Conservation (phyloP, 2,888 invertebrate species). For the Endotricha flammealis region DNA sequence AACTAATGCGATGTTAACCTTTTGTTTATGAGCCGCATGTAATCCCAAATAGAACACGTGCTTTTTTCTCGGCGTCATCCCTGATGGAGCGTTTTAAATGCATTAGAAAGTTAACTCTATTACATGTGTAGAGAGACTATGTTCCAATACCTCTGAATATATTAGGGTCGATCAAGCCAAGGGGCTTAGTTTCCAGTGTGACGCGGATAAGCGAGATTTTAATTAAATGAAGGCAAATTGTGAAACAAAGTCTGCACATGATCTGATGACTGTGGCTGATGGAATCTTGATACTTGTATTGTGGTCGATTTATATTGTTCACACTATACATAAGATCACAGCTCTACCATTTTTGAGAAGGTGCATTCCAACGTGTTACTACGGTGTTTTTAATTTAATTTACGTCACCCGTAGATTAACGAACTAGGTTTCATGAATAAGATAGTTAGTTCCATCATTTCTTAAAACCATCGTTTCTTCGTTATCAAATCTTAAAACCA, state of each 20-base stretch:
- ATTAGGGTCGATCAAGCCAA: conserved; percentile 51
- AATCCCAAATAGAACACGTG: conserved; percentile 77
- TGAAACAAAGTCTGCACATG: conserved; percentile 35
- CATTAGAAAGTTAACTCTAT: conserved; percentile 32
- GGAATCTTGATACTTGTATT: conserved; percentile 1
- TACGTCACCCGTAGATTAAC: too few species aligned
- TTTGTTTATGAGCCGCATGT: conserved; percentile 70
- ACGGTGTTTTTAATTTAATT: too few species aligned
- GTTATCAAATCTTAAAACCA: too few species aligned
- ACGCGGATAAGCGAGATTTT: conserved; percentile 71
- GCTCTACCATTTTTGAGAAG: too few species aligned
- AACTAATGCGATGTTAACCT: conserved; percentile 40
- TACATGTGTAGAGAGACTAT: conserved; percentile 24
- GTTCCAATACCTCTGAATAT: conserved; percentile 19
- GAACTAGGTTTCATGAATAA: too few species aligned
- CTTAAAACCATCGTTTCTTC: too few species aligned
- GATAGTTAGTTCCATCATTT: too few species aligned
- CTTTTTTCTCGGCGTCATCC: conserved; percentile 67
- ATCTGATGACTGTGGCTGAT: conserved; percentile 21
- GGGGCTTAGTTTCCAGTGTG: conserved; percentile 64
- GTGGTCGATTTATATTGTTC: conserved; percentile 26
- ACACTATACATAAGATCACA: too few species aligned
- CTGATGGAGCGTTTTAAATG: conserved; percentile 25
- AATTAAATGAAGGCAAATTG: conserved; percentile 59
- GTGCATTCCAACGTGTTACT: too few species aligned